Base-by-base conservation (phyloP, 2,113 vertebrate genomes). In the Callipepla californica region DNA sequence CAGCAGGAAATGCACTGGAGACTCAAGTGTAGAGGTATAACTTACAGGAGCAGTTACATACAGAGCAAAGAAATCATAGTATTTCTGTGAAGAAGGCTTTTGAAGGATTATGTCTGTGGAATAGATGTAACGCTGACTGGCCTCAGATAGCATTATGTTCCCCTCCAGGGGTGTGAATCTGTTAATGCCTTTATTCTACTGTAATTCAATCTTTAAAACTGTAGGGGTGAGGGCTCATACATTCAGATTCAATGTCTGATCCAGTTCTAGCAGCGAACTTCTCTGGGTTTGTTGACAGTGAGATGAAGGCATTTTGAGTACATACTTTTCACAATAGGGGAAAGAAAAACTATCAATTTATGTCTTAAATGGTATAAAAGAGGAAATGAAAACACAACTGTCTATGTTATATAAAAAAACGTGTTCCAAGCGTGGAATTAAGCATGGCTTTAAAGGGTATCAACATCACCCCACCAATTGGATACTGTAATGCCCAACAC, bases 301-400 rank as follows among this genome's bases (percentile, higher is more conserved):
- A 63, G 91, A 34, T 50, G 61, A 91, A 68, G 11, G 20, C 40
- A 21, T 61, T 74, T 30, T n/a, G 40, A 92, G 45, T 82, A 51
- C 28, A 20, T 38, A 45, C 50, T 69, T 81, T 76, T 81, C 90
- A 85, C 75, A 87, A 94, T 16, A 70, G 50, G 66, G 83, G 75
- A 53, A 81, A 11, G 36, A 69, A 78, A 92, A 85, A 22, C n/a
- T 15, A 77, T 51, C 86, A 85, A 81, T 92, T 95, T 90, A 25
- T 1, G 32, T 77, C 86, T 90, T 59, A 40, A 84, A 50, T 15
- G 3, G 13, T 61, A 53, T 40, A 57, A 50, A 25, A 53, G 75
- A 66, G n/a, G 36, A 85, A 85, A 67, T 8, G 22, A 34, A 76
- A 57, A 50, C 55, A 74, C 47, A 74, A 47, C 45, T 38, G 74